These are phyloP conservation scores for Eonycteris spelaea DNA, from an alignment of 2,113 vertebrate genomes.

Conservation along the genomic window DNA sequence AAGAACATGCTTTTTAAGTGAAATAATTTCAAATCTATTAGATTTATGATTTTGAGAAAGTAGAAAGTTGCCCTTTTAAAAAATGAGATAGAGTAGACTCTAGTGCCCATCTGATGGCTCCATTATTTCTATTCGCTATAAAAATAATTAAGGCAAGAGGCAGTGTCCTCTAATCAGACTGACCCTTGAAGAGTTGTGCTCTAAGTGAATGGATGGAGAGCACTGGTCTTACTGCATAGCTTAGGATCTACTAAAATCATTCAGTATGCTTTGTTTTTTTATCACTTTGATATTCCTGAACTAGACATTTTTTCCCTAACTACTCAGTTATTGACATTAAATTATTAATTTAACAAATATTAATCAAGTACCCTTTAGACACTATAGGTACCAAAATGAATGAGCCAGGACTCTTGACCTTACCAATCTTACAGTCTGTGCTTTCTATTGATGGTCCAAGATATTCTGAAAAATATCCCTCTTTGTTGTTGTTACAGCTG, in stretches of 20 bases:
- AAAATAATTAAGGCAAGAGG: background rate
- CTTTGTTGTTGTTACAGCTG: background rate
- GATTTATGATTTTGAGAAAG: slow-evolving; percentile 9
- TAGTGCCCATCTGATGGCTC: background rate
- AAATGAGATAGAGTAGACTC: background rate
- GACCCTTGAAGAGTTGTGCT: background rate
- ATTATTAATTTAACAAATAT: background rate
- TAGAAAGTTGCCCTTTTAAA: background rate
- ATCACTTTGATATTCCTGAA: background rate
- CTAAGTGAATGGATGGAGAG: background rate
- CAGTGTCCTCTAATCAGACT: background rate
- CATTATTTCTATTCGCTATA: background rate
- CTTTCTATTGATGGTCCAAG: background rate
- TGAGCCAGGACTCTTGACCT: background rate
- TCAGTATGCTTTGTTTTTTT: background rate
- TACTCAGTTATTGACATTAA: background rate
- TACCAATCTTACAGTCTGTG: background rate
- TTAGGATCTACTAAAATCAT: background rate
- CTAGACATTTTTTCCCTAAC: background rate
- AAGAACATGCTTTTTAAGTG: background rate
- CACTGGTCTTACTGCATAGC: background rate
- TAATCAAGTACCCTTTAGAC: background rate
- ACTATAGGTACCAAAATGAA: background rate
- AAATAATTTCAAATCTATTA: background rate
- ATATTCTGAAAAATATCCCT: slow-evolving; percentile 17